Conservation (phyloP, 23 tunicate species). For the Clavelina lepadiformis region DNA sequence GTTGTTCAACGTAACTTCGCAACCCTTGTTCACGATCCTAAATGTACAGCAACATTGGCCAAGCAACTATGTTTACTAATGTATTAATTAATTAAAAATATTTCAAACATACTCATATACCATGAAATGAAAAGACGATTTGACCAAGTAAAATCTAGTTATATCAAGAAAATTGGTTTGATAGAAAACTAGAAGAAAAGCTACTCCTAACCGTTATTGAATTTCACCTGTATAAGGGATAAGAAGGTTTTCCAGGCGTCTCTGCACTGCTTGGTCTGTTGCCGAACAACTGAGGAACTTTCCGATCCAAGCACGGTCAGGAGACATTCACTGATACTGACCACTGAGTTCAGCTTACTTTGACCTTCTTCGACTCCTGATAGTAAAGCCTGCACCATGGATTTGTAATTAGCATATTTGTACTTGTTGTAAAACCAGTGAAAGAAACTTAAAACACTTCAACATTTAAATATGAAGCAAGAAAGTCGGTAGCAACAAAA, state of each 20-base stretch:
- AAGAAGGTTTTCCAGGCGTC: constrained; percentile 67
- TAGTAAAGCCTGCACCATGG: constrained; percentile 51
- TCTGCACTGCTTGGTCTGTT: constrained; percentile 66
- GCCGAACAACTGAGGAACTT: constrained; percentile 34
- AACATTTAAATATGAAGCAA: no score
- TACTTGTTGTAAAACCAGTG: no score
- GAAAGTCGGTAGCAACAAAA: no score
- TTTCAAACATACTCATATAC: background rate
- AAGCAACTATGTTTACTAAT: background rate
- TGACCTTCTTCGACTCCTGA: constrained; percentile 55
- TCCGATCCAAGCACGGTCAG: constrained; percentile 40
- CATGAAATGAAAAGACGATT: background rate
- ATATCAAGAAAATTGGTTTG: background rate
- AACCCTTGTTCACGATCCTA: constrained; percentile 84
- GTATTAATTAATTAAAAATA: background rate
- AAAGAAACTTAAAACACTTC: no score
- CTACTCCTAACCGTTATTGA: background rate
- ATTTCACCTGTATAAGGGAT: constrained; percentile 34
- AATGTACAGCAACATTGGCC: background rate
- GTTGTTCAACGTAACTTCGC: constrained; percentile 62
- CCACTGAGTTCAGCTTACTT: constrained; percentile 36
- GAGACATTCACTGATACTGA: constrained; percentile 50
- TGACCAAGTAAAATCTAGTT: background rate
- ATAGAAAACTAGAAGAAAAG: no score
- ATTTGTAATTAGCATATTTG: no score